phyloP scores from a whole-genome alignment of 2,888 invertebrate genomes.

The Melolontha melolontha region DNA sequence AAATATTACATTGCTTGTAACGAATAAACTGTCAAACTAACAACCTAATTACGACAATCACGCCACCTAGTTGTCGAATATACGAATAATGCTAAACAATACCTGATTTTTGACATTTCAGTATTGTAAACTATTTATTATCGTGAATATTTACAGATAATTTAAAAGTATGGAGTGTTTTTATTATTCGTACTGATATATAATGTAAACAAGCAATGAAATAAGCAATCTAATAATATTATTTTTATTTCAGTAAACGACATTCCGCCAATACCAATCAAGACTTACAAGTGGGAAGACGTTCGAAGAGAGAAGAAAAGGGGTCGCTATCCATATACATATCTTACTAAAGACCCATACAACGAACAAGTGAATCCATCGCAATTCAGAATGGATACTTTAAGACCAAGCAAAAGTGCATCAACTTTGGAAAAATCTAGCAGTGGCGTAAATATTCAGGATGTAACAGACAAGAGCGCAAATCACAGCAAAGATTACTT shows the following conservation, averaged over 20 bases:
- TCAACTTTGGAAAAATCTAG: slow-evolving; percentile 51
- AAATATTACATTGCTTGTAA: too few species aligned
- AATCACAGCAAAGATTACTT: slow-evolving; percentile 37
- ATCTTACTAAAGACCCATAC: slow-evolving; percentile 75
- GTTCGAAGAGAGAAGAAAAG: slow-evolving; percentile 75
- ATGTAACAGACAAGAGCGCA: slow-evolving; percentile 44
- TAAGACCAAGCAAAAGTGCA: slow-evolving; percentile 54
- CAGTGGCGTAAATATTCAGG: slow-evolving; percentile 49
- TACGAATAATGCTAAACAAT: too few species aligned
- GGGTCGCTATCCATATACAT: slow-evolving; percentile 86
- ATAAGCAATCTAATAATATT: background rate
- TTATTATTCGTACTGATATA: too few species aligned
- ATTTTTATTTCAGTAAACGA: slow-evolving; percentile 57
- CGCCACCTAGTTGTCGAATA: too few species aligned
- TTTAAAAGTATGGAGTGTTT: too few species aligned
- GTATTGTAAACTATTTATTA: too few species aligned
- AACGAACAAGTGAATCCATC: slow-evolving; percentile 63
- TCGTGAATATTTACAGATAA: too few species aligned
- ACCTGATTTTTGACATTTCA: too few species aligned
- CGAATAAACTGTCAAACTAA: too few species aligned
- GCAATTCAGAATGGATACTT: slow-evolving; percentile 58
- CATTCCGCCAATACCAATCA: slow-evolving; percentile 76
- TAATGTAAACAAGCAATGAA: too few species aligned
- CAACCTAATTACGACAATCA: too few species aligned
- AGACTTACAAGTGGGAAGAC: slow-evolving; percentile 88